Percentiles rank a stretch among this genome's conserved stretches.
phyloP scores from a whole-genome alignment of 2,113 vertebrate species.

The Rutilus rutilus region DNA sequence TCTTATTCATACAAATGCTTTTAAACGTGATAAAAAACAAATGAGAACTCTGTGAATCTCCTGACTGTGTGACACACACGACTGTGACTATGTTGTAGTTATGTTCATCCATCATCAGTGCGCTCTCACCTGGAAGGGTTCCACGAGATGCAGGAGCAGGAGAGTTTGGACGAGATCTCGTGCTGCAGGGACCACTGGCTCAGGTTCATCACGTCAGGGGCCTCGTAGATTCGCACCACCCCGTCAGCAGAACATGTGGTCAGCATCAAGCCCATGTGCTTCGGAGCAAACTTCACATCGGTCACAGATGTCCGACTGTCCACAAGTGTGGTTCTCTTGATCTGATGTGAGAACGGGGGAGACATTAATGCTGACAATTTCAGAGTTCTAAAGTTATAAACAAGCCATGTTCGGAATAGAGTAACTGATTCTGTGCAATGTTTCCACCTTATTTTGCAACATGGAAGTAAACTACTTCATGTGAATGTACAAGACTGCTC shows the following conservation, averaged over 20 bases:
- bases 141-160: slow-evolving; percentile 99
- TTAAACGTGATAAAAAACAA: too few species aligned
- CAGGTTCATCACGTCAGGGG: slow-evolving; percentile 97
- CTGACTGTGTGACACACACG: too few species aligned
- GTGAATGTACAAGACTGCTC: too few species aligned
- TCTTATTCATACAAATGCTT: too few species aligned
- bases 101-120: neutral
- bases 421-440: neutral
- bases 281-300: slow-evolving; percentile 97
- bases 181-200: slow-evolving; percentile 98
- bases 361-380: neutral
- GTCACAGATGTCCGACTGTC: slow-evolving; percentile 98
- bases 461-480: too few species aligned
- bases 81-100: too few species aligned
- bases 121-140: slow-evolving; percentile 91
- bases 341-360: slow-evolving; percentile 71
- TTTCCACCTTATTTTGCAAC: too few species aligned
- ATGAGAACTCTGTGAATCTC: too few species aligned
- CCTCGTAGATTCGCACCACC: slow-evolving; percentile 95
- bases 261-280: slow-evolving; percentile 98
- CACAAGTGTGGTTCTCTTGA: slow-evolving; percentile 96
- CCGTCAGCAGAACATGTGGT: slow-evolving; percentile 97
- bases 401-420: neutral
- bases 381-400: neutral
- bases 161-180: slow-evolving; percentile 96